A percentile compares a stretch with the other conserved stretches of the same genome.
Conservation (phyloP, 2,888 invertebrate species). For the Trisateles emortualis region DNA sequence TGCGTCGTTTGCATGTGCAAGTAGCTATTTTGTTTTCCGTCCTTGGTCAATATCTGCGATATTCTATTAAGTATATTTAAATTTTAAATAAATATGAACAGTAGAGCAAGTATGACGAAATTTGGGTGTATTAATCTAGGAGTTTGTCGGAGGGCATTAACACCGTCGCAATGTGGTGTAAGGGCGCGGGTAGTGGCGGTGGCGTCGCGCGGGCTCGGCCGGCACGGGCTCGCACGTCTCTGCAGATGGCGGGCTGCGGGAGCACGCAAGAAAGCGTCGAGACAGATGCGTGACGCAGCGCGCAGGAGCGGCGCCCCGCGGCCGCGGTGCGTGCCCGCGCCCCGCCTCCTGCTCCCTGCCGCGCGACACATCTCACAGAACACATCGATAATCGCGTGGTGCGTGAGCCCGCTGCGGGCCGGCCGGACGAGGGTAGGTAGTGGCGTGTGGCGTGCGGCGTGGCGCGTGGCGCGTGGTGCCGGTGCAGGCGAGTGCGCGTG, state of each 20-base stretch:
- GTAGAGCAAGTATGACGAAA: slow-evolving; percentile 25
- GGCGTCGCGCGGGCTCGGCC: slow-evolving; percentile 14
- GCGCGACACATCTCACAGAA: slow-evolving; percentile 73
- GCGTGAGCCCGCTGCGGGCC: slow-evolving; percentile 73
- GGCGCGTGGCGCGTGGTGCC: slow-evolving; percentile 60
- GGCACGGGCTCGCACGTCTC: slow-evolving; percentile 61
- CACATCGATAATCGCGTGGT: slow-evolving; percentile 83
- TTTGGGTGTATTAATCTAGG: slow-evolving; percentile 36
- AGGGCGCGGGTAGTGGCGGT: slow-evolving; percentile 2
- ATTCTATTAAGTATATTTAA: background rate
- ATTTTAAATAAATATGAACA: slow-evolving; percentile 15
- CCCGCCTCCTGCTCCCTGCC: slow-evolving; percentile 47
- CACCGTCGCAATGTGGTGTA: slow-evolving; percentile 57
- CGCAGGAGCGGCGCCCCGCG: slow-evolving; percentile 78
- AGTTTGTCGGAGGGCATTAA: slow-evolving; percentile 59
- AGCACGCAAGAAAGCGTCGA: slow-evolving; percentile 77
- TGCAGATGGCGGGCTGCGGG: slow-evolving; percentile 80
- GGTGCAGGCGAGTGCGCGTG: slow-evolving; percentile 67
- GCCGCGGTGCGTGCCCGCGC: slow-evolving; percentile 43
- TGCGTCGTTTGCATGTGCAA: background rate
- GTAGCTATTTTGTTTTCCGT: background rate
- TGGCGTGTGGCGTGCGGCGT: slow-evolving; percentile 51
- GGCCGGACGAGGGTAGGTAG: slow-evolving; percentile 53
- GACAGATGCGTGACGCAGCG: slow-evolving; percentile 86
- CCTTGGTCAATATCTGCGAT: background rate